Evolutionary conservation across 1,140 invertebrate genomes (phyloP).

Genomic region (Octopus bimaculoides): DNA sequence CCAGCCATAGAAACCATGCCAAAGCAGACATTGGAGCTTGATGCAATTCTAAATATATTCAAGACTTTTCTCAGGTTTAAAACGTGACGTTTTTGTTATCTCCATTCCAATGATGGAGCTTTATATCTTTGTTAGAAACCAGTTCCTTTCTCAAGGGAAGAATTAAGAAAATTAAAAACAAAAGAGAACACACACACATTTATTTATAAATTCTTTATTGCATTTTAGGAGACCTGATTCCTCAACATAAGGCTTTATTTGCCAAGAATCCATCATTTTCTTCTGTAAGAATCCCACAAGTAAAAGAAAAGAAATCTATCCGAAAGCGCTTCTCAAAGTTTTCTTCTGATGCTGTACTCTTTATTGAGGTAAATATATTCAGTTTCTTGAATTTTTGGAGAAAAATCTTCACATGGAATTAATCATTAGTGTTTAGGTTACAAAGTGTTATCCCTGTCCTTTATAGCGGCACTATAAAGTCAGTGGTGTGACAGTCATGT

Average conservation of each 20-base stretch:
- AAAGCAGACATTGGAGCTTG: too few species aligned
- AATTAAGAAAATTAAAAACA: too few species aligned
- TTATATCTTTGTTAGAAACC: too few species aligned
- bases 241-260: constrained; percentile 67
- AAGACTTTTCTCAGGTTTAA: too few species aligned
- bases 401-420: background rate
- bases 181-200: too few species aligned
- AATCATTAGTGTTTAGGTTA: too few species aligned
- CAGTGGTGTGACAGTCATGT: background rate
- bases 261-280: constrained; percentile 62
- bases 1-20: too few species aligned
- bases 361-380: constrained; percentile 55
- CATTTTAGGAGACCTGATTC: constrained; percentile 54
- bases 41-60: too few species aligned
- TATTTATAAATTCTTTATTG: background rate
- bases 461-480: background rate
- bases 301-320: constrained; percentile 52
- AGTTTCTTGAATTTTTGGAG: background rate
- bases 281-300: constrained; percentile 56
- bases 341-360: constrained; percentile 60
- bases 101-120: too few species aligned
- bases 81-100: too few species aligned
- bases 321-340: constrained; percentile 63
- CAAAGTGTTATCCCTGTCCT: background rate
- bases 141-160: too few species aligned